A percentile compares a stretch with the other conserved stretches of the same genome.
These are phyloP conservation scores for Lepidonotus clava DNA, from an alignment of 2,888 invertebrate species.

Conservation along the genomic window DNA sequence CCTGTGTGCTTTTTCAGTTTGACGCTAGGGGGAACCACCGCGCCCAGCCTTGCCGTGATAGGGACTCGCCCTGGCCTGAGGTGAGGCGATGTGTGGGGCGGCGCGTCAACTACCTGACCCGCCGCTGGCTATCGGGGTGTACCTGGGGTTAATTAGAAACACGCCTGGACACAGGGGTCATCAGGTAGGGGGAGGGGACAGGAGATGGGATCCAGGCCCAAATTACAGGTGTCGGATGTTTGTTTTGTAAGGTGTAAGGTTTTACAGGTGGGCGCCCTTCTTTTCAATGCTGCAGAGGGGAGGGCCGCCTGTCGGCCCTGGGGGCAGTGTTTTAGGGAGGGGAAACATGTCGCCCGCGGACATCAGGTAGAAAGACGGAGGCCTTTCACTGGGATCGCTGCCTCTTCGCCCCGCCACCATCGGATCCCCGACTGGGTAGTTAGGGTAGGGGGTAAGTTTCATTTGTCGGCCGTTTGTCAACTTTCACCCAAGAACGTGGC, in stretches of 20 bases:
- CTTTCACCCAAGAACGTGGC: neutral
- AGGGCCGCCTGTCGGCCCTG: neutral
- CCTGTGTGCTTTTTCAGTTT: neutral
- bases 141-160: neutral
- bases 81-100: neutral
- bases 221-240: conserved; percentile 34
- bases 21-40: conserved; percentile 37
- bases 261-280: conserved; percentile 27
- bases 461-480: neutral
- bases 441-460: too few relatives aligned
- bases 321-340: neutral
- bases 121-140: neutral
- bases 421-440: too few relatives aligned
- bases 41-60: neutral
- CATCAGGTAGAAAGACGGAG: too few relatives aligned
- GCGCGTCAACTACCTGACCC: neutral
- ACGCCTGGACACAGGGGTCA: conserved; percentile 18
- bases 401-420: too few relatives aligned
- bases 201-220: neutral
- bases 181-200: conserved; percentile 2
- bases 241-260: conserved; percentile 44
- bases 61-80: neutral
- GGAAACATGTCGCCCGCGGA: conserved; percentile 21
- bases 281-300: neutral
- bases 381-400: too few relatives aligned